Percentiles rank a stretch among this genome's conserved stretches.
Evolutionary conservation across 2,113 vertebrate species (phyloP).

Genomic region (Poecile atricapillus): DNA sequence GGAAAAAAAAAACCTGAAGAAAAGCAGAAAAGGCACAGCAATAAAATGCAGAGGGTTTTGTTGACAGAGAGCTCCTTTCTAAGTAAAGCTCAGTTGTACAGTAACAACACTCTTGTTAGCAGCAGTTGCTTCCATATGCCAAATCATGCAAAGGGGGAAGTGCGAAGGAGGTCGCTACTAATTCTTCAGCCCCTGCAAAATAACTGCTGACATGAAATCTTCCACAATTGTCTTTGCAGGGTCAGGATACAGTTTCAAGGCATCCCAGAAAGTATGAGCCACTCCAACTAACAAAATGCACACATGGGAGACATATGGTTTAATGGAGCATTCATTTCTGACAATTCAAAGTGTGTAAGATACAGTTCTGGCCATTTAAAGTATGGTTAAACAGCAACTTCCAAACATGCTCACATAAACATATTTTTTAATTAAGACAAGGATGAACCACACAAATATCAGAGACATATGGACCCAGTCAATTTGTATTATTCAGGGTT

Average conservation of each 20-base stretch:
- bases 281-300: slow-evolving; percentile 71
- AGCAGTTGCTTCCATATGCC: slow-evolving; percentile 62
- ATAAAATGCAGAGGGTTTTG: slow-evolving; percentile 31
- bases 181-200: slow-evolving; percentile 84
- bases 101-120: slow-evolving; percentile 66
- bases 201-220: slow-evolving; percentile 87
- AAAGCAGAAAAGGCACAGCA: slow-evolving; percentile 13
- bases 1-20: neutral
- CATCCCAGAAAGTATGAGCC: slow-evolving; percentile 69
- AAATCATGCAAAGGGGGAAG: slow-evolving; percentile 67
- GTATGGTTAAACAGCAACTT: slow-evolving; percentile 59
- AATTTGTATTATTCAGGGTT: slow-evolving; percentile 43
- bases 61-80: slow-evolving; percentile 39
- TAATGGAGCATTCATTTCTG: slow-evolving; percentile 73
- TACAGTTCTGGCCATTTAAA: slow-evolving; percentile 68
- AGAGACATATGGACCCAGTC: slow-evolving; percentile 55
- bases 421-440: slow-evolving; percentile 57
- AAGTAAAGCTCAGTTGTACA: slow-evolving; percentile 24
- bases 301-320: slow-evolving; percentile 82
- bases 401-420: slow-evolving; percentile 66
- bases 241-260: slow-evolving; percentile 87
- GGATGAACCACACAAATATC: slow-evolving; percentile 47
- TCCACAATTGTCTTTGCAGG: slow-evolving; percentile 85
- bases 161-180: slow-evolving; percentile 81
- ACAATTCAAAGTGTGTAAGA: slow-evolving; percentile 70